Conservation (phyloP, 2,113 vertebrate genomes). For the Burhinus oedicnemus region DNA sequence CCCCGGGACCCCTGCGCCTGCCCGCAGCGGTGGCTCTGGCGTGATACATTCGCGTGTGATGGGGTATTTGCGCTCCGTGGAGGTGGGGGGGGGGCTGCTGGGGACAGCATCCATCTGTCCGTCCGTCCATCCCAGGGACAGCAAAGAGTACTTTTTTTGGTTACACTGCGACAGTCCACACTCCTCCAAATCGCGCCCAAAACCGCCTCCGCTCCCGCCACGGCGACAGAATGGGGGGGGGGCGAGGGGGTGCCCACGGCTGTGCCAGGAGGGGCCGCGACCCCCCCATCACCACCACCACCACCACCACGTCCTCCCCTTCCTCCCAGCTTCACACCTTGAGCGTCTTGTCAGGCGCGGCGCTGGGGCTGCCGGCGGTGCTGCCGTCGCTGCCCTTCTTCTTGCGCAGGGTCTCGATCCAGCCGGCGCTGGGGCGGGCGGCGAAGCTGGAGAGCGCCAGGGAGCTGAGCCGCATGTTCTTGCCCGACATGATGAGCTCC, state of each 20-base stretch:
- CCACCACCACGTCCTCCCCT: too few species aligned
- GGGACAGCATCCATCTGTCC: neutral
- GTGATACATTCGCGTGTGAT: conserved; percentile 68
- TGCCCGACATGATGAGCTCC: conserved; percentile 94
- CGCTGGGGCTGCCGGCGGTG: neutral
- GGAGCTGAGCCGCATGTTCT: conserved; percentile 93
- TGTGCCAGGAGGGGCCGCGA: neutral
- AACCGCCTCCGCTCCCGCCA: neutral
- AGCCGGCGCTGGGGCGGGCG: conserved; percentile 83
- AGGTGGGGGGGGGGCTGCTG: neutral
- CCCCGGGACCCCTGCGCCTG: neutral
- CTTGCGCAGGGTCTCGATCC: conserved; percentile 91
- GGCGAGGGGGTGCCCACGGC: neutral
- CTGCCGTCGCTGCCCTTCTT: conserved; percentile 76
- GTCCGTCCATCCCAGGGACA: fast-evolving
- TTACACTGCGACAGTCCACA: neutral
- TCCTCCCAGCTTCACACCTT: conserved; percentile 46
- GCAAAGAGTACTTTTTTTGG: neutral
- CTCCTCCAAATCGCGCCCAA: neutral
- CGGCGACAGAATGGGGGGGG: neutral
- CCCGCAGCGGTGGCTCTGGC: conserved; percentile 38
- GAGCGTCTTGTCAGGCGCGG: neutral
- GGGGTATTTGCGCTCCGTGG: neutral
- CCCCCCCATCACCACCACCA: too few species aligned
- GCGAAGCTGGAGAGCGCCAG: conserved; percentile 83